A percentile compares a stretch with the other conserved stretches of the same genome.
These are phyloP conservation scores for Sericinus montela DNA, from an alignment of 2,888 invertebrate genomes.

Conservation along the genomic window DNA sequence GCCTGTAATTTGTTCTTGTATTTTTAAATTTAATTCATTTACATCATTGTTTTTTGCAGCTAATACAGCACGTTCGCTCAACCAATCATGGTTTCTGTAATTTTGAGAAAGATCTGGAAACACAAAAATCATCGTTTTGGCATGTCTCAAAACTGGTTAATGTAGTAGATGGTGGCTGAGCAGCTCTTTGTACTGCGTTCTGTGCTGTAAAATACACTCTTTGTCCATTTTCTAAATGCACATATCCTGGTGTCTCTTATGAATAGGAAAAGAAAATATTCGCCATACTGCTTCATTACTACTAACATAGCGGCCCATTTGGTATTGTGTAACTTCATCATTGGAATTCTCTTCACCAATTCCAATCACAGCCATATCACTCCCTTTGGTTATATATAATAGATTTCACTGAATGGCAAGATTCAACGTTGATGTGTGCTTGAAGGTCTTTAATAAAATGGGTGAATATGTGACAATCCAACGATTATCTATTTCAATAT, in stretches of 20 bases:
- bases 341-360: no score
- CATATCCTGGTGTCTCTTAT: no score
- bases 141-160: constrained; percentile 28
- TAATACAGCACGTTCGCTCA: constrained; percentile 29
- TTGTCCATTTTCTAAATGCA: constrained; percentile 27
- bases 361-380: no score
- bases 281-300: constrained; percentile 29
- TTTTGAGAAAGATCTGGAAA: no score
- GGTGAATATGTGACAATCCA: constrained; percentile 27
- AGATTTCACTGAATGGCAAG: no score
- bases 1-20: no score
- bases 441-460: no score
- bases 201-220: constrained; percentile 24
- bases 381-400: no score
- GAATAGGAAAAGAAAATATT: constrained; percentile 27
- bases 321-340: no score
- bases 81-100: constrained; percentile 28
- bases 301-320: no score
- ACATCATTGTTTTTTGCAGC: constrained; percentile 25
- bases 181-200: constrained; percentile 22
- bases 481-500: constrained; percentile 20
- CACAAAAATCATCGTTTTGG: constrained; percentile 27
- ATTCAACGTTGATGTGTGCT: constrained; percentile 23
- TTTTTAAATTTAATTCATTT: constrained; percentile 29
- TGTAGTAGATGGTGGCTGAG: constrained; percentile 26